Evolutionary conservation across 2,797 vertebrate genomes (phyloP).

Genomic region (Sebastes variabilis): DNA sequence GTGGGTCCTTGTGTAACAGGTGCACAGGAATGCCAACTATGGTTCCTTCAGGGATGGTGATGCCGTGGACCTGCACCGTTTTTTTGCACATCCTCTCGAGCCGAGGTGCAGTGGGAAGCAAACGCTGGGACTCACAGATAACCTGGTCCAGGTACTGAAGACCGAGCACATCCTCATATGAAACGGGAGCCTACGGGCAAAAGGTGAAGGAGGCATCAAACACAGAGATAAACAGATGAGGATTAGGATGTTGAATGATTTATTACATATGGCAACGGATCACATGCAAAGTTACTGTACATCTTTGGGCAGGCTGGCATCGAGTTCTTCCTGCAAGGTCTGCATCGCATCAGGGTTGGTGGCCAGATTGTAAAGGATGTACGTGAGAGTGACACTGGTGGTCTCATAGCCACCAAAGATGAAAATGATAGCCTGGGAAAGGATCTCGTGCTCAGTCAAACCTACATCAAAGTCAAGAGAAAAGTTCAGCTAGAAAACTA

Average conservation of each 20-base stretch:
- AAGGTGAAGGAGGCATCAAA: neutral
- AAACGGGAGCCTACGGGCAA: constrained; percentile 53
- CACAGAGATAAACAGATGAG: neutral
- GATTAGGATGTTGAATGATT: neutral
- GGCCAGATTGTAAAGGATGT: constrained; percentile 75
- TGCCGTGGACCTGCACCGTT: constrained; percentile 60
- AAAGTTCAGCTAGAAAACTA: neutral
- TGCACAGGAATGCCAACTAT: constrained; percentile 62
- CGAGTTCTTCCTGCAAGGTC: constrained; percentile 76
- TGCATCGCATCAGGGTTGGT: constrained; percentile 75
- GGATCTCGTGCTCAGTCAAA: constrained; percentile 84
- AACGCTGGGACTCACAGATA: constrained; percentile 67
- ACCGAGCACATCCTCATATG: constrained; percentile 51
- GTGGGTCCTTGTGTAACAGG: constrained; percentile 62
- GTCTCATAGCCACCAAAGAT: constrained; percentile 83
- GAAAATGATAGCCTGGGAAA: constrained; percentile 81
- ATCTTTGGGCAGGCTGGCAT: constrained; percentile 64
- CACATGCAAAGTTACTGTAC: constrained; percentile 29
- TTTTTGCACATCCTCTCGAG: constrained; percentile 80
- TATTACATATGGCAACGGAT: neutral
- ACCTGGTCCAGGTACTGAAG: constrained; percentile 82
- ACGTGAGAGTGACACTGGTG: constrained; percentile 71
- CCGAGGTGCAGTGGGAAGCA: constrained; percentile 57
- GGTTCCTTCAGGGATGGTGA: constrained; percentile 74
- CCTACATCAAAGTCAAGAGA: constrained; percentile 56